phyloP scores from a whole-genome alignment of 2,888 invertebrate species.

The Agriotes lineatus region DNA sequence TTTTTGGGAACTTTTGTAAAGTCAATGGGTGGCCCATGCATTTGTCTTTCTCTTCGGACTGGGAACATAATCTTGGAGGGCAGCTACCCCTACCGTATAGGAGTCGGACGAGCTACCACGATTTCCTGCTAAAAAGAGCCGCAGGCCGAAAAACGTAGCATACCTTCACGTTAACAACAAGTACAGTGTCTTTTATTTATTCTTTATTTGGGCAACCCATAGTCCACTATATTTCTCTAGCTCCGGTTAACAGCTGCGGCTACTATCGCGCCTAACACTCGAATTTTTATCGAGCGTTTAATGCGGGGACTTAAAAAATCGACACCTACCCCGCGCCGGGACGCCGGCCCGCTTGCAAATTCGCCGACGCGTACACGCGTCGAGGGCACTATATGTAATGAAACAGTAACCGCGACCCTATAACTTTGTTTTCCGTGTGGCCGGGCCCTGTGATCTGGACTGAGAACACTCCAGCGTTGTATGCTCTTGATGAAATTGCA shows the following conservation, averaged over 20 bases:
- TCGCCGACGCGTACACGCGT: slow-evolving; percentile 41
- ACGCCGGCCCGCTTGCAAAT: slow-evolving; percentile 14
- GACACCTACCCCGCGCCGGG: not conserved
- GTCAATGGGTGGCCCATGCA: too few species aligned
- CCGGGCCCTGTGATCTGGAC: slow-evolving; percentile 65
- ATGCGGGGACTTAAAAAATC: not conserved
- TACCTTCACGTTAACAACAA: too few species aligned
- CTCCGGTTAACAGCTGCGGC: slow-evolving; percentile 25
- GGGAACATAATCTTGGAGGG: too few species aligned
- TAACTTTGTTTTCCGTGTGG: slow-evolving; percentile 67
- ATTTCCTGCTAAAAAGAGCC: too few species aligned
- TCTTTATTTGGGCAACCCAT: too few species aligned
- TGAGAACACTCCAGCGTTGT: slow-evolving; percentile 62
- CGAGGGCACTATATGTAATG: slow-evolving; percentile 58
- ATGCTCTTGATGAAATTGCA: slow-evolving; percentile 67
- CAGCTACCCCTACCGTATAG: too few species aligned
- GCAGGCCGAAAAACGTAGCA: too few species aligned
- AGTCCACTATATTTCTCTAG: slow-evolving; percentile 42
- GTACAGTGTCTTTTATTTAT: too few species aligned
- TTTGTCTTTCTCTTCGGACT: too few species aligned
- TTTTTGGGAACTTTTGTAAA: too few species aligned
- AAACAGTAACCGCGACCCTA: slow-evolving; percentile 66
- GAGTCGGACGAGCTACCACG: too few species aligned
- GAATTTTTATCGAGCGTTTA: not conserved
- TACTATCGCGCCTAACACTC: slow-evolving; percentile 10